These are phyloP conservation scores for Cryptotermes secundus DNA, from an alignment of 1,140 invertebrate species.

Conservation along the genomic window DNA sequence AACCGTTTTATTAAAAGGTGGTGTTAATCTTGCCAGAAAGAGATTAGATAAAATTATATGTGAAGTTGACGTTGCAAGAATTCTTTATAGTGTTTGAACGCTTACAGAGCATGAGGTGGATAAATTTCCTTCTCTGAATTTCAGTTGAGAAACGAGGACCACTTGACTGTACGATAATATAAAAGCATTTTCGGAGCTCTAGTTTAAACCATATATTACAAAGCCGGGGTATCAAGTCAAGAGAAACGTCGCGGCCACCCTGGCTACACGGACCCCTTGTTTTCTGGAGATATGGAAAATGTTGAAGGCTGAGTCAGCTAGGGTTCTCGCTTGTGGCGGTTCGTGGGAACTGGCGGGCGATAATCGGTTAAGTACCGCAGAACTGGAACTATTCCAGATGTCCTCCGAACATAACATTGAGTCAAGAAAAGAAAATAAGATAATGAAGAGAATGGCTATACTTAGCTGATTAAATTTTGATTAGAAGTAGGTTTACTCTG, in stretches of 20 bases:
- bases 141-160: too few species aligned
- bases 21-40: too few species aligned
- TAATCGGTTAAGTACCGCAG: neutral
- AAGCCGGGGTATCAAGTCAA: neutral
- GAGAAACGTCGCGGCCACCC: neutral
- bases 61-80: too few species aligned
- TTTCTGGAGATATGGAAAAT: neutral
- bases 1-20: too few species aligned
- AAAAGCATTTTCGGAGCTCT: too few species aligned
- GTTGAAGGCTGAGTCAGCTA: neutral
- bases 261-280: neutral
- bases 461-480: conserved; percentile 4
- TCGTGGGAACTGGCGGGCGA: neutral
- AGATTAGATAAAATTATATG: too few species aligned
- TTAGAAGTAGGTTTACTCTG: neutral
- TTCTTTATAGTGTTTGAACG: too few species aligned
- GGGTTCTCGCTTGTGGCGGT: neutral
- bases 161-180: neutral
- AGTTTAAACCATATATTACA: neutral
- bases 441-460: neutral
- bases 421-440: neutral
- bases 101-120: too few species aligned
- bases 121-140: too few species aligned
- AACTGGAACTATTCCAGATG: neutral
- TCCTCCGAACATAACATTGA: neutral